These are phyloP conservation scores for Leptopilina myrica DNA, from an alignment of 2,888 invertebrate genomes.

Conservation along the genomic window DNA sequence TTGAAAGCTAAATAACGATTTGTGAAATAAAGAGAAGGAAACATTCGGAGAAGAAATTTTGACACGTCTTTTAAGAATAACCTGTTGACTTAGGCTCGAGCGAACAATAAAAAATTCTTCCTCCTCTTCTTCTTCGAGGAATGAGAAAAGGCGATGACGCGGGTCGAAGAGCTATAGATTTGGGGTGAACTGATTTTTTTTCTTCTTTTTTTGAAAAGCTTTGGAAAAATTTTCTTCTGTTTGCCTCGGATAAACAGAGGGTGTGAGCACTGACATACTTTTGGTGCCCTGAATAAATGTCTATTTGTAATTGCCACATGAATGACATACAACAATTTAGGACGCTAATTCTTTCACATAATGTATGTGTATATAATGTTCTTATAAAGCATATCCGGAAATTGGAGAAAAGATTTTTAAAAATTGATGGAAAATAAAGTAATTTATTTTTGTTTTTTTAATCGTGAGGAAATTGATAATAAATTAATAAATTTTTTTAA, in stretches of 20 bases:
- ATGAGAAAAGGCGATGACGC: conserved; percentile 43
- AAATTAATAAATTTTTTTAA: too few species aligned
- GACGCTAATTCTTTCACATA: background rate
- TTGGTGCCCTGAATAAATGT: conserved; percentile 16
- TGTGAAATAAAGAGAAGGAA: conserved; percentile 11
- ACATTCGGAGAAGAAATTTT: conserved; percentile 42
- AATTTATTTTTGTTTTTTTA: too few species aligned
- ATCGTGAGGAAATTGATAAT: too few species aligned
- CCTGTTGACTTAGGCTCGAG: conserved; percentile 62
- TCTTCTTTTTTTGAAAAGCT: background rate
- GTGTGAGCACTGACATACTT: conserved; percentile 15
- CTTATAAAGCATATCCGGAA: too few species aligned
- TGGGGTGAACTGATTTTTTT: conserved; percentile 37
- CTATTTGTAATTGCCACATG: conserved; percentile 42
- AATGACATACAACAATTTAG: conserved; percentile 16
- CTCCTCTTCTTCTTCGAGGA: conserved; percentile 11
- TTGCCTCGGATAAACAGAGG: conserved; percentile 63
- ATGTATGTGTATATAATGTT: too few species aligned
- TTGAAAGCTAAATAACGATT: conserved; percentile 51
- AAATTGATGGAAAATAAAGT: too few species aligned
- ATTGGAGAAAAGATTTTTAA: too few species aligned
- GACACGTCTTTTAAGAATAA: conserved; percentile 52
- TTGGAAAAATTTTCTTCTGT: conserved; percentile 53
- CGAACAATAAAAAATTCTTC: conserved; percentile 57
- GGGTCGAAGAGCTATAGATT: conserved; percentile 18